phyloP scores from a whole-genome alignment of 2,113 vertebrate species.

The Anas platyrhynchos region DNA sequence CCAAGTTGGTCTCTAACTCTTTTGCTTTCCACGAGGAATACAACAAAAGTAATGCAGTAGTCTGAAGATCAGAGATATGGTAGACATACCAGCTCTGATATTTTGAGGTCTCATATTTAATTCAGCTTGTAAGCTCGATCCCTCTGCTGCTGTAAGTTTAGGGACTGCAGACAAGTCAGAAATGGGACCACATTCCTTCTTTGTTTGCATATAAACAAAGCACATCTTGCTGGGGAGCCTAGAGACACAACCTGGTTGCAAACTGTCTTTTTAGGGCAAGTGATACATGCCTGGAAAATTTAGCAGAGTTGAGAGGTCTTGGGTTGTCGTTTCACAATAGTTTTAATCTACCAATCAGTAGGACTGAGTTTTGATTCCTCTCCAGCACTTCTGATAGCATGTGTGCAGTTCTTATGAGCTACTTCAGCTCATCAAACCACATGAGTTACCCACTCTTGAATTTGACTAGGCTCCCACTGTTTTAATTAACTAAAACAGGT shows the following conservation, averaged over 20 bases:
- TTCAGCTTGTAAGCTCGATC: neutral
- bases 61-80: neutral
- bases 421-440: neutral
- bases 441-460: neutral
- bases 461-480: neutral
- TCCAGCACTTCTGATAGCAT: neutral
- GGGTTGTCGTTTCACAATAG: neutral
- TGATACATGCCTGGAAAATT: neutral
- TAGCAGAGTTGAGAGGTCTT: neutral
- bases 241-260: neutral
- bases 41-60: neutral
- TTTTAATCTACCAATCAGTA: neutral
- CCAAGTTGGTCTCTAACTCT: neutral
- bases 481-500: neutral
- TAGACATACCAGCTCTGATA: neutral
- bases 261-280: neutral
- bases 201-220: neutral
- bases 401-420: neutral
- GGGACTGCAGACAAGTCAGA: neutral
- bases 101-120: neutral
- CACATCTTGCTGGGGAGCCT: neutral
- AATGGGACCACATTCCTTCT: neutral
- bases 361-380: neutral
- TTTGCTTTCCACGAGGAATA: neutral
- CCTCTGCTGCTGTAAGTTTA: neutral